These are phyloP conservation scores for Melanotaenia pygmaea DNA, from an alignment of 2,797 vertebrate species.

Conservation along the genomic window DNA sequence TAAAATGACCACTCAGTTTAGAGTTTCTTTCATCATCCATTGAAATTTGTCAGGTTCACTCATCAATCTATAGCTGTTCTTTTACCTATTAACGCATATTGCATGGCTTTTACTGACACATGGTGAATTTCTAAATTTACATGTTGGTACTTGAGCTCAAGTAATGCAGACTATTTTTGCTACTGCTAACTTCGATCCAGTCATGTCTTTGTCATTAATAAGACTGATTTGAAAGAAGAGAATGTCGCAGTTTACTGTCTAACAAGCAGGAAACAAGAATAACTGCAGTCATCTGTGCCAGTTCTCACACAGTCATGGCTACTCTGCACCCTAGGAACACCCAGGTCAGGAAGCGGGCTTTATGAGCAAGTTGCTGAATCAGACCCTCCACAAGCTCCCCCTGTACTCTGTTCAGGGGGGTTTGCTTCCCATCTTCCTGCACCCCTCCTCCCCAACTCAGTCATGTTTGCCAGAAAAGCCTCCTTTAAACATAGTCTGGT, in stretches of 20 bases:
- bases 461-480: slow-evolving; percentile 56
- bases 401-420: slow-evolving; percentile 7
- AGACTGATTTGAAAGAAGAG: background rate
- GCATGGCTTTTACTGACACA: background rate
- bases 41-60: background rate
- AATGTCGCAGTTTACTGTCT: slow-evolving; percentile 18
- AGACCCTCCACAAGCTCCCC: slow-evolving; percentile 54
- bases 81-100: no score
- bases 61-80: background rate
- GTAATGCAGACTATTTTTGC: no score
- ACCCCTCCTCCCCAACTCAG: slow-evolving; percentile 29
- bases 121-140: no score
- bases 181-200: background rate
- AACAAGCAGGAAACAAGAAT: slow-evolving; percentile 29
- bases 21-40: background rate
- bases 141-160: background rate
- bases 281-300: slow-evolving; percentile 28
- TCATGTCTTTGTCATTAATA: background rate
- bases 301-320: slow-evolving; percentile 25
- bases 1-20: no score
- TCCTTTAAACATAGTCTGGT: slow-evolving; percentile 33
- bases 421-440: slow-evolving; percentile 41
- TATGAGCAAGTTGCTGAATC: slow-evolving; percentile 75
- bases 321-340: slow-evolving; percentile 40
- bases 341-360: slow-evolving; percentile 71